Evolutionary conservation across 2,888 invertebrate genomes (phyloP), one percentile per base, ranked within the genome.

Genomic region (Caenorhabditis zanzibari): DNA sequence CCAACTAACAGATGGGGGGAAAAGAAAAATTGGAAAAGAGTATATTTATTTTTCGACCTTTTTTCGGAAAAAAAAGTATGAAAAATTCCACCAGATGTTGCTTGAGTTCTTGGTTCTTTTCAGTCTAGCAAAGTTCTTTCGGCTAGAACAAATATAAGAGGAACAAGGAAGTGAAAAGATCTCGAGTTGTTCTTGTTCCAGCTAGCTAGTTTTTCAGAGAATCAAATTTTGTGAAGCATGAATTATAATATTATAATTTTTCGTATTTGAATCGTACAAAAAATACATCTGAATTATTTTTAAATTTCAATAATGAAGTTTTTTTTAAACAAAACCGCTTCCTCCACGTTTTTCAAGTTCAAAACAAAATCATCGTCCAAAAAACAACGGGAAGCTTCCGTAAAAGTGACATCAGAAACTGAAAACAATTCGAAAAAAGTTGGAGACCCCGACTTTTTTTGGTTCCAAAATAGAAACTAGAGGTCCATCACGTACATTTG

Each of bases 371-470:
- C 19, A 19, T 47, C 19, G n/a, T 47, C 19, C 47, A 47, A 47
- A 47, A 47, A 47, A n/a, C n/a, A 19, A n/a, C 38, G 14, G 16
- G 41, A 47, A 47, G 19, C 47, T 47, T 47, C 54, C 5, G 2
- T 54, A 54, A 14, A 54, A 26, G 14, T 63, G 44, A 44, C 63
- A 44, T 44, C 47, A 63, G 24, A 41, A 7, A 38, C 38, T 41
- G 38, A 44, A 14, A 63, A 63, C 44, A 63, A 63, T 63, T 63
- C n/a, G 41, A 63, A 63, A 61, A 61, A 63, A 41, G 41, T 54
- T 24, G 54, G 14, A 26, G 1, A 22, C 10, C n/a, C n/a, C n/a
- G n/a, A n/a, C n/a, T n/a, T n/a, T n/a, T 10, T 22, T 24, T 9
- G 26, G 26, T 26, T 54, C 26, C 44, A 24, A 44, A 41, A 61